Conservation (phyloP, 2,888 invertebrate genomes). For the Protodeltote pygarga region DNA sequence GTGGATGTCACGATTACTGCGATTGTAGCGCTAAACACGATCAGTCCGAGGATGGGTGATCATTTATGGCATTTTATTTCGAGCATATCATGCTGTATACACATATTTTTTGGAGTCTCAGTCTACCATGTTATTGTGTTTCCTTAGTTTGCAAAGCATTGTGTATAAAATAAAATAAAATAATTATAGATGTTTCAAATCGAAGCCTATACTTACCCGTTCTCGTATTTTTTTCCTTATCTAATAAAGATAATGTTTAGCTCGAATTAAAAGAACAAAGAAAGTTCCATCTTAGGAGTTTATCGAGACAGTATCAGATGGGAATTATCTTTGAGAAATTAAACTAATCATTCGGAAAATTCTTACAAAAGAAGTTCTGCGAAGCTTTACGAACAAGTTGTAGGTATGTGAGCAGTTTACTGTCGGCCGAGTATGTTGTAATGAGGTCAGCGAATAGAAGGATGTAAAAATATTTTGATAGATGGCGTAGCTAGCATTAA, state of each 20-base stretch:
- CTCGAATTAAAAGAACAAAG: constrained; percentile 11
- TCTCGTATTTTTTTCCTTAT: neutral
- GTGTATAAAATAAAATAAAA: no score
- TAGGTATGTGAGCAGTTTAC: neutral
- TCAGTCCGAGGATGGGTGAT: no score
- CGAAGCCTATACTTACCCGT: neutral
- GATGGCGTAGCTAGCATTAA: no score
- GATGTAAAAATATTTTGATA: no score
- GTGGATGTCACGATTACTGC: no score
- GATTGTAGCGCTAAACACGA: no score
- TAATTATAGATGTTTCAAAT: neutral
- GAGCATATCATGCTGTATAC: no score
- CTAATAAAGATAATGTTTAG: constrained; percentile 5
- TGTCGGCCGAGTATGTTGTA: neutral
- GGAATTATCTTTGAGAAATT: constrained; percentile 15
- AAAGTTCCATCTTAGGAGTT: constrained; percentile 6
- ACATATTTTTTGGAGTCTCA: no score
- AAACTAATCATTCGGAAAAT: constrained; percentile 22
- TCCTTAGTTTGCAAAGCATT: no score
- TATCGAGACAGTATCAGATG: constrained; percentile 6
- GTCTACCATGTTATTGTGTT: no score
- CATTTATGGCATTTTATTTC: no score
- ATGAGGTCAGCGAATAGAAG: no score
- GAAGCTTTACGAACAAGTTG: neutral
- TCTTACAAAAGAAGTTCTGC: neutral